Conservation (phyloP, 2,888 invertebrate genomes). For the Drosophila hamatofila region DNA sequence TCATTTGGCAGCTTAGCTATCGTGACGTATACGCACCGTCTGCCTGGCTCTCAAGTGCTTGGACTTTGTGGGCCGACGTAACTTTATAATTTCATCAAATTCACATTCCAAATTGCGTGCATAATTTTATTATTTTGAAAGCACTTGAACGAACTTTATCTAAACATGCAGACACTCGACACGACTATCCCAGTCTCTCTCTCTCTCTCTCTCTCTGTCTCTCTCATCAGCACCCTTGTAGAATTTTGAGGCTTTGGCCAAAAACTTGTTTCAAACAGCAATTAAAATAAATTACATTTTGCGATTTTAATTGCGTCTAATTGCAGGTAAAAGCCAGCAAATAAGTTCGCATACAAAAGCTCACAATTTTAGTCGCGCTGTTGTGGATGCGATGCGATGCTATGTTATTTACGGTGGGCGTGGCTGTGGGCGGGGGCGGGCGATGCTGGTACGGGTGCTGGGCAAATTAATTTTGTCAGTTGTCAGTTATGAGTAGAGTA, state of each 20-base stretch:
- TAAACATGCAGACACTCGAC: constrained; percentile 61
- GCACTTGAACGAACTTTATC: constrained; percentile 72
- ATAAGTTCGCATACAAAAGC: constrained; percentile 70
- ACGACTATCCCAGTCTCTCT: not conserved
- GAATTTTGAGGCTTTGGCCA: constrained; percentile 65
- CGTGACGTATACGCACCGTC: constrained; percentile 39
- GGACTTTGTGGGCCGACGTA: constrained; percentile 25
- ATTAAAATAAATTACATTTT: constrained; percentile 79
- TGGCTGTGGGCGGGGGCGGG: not conserved
- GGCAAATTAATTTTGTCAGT: constrained; percentile 71
- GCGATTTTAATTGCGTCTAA: constrained; percentile 77
- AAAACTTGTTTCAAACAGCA: constrained; percentile 76
- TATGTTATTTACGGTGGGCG: constrained; percentile 8
- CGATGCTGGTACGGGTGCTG: not conserved
- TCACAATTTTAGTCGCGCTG: constrained; percentile 47
- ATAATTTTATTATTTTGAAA: constrained; percentile 77
- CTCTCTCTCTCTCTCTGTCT: not conserved
- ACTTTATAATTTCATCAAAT: constrained; percentile 75
- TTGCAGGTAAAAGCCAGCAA: constrained; percentile 77
- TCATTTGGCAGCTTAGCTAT: constrained; percentile 32
- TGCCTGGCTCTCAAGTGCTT: constrained; percentile 14
- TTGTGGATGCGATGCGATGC: not conserved
- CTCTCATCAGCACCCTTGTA: constrained; percentile 7
- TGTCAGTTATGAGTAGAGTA: constrained; percentile 64
- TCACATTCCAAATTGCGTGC: constrained; percentile 73